Conservation (phyloP, 2,113 vertebrate species). For the Meriones unguiculatus region DNA sequence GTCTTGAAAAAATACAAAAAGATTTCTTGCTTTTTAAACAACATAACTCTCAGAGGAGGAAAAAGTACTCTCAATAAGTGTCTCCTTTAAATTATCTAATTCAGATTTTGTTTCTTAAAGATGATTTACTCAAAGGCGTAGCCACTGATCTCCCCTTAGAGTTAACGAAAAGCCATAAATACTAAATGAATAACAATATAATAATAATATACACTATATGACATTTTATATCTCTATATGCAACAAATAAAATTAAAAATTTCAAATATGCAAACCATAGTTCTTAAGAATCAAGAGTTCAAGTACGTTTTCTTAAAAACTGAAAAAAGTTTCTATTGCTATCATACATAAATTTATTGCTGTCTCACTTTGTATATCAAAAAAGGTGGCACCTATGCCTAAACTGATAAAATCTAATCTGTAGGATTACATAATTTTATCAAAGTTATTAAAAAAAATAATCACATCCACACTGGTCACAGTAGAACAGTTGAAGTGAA, state of each 20-base stretch:
- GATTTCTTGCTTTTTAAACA: not conserved
- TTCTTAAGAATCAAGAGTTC: not conserved
- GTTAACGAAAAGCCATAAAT: slow-evolving; percentile 27
- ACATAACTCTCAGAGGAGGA: not conserved
- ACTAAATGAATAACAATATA: slow-evolving; percentile 14
- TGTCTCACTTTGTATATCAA: slow-evolving; percentile 1
- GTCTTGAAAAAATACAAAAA: not conserved
- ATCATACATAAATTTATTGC: slow-evolving; percentile 31
- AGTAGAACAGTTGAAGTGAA: slow-evolving; percentile 71
- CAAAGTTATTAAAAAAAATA: slow-evolving; percentile 49
- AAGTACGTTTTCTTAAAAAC: not conserved
- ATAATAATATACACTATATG: slow-evolving; percentile 4
- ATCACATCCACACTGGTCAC: slow-evolving; percentile 67
- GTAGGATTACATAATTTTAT: slow-evolving; percentile 14
- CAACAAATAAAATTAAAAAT: slow-evolving; percentile 55
- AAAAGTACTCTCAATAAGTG: not conserved
- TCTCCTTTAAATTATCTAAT: slow-evolving; percentile 46
- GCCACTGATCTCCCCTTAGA: not conserved
- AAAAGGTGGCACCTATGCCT: slow-evolving; percentile 4
- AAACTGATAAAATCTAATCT: slow-evolving; percentile 56
- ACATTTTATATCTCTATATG: slow-evolving; percentile 44
- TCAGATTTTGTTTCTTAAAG: slow-evolving; percentile 60
- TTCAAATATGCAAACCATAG: slow-evolving; percentile 26
- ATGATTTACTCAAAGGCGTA: slow-evolving; percentile 54
- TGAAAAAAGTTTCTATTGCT: slow-evolving; percentile 55